Evolutionary conservation across 2,888 invertebrate species (phyloP).

Genomic region (Conistra vaccinii): DNA sequence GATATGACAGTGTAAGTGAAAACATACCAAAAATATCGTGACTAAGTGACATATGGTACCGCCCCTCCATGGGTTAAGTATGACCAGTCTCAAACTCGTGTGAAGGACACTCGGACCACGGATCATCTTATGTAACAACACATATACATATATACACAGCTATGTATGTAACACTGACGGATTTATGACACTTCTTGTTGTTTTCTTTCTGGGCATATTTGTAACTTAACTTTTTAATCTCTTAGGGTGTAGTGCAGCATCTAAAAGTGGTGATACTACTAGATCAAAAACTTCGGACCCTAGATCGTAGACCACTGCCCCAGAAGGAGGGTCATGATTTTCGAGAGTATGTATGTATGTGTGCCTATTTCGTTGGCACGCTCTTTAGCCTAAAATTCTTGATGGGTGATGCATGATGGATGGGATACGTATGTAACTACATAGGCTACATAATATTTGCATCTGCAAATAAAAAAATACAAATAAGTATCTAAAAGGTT

Average conservation of each 20-base stretch:
- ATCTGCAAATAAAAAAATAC: no score
- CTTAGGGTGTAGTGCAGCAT: not conserved
- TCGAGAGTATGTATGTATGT: no score
- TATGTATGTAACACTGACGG: not conserved
- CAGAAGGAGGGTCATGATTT: no score
- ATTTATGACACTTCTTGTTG: conserved; percentile 29
- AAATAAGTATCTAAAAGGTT: no score
- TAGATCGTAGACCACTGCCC: no score
- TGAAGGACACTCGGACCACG: conserved; percentile 47
- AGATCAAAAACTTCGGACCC: no score
- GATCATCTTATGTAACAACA: conserved; percentile 49
- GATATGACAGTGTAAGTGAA: not conserved
- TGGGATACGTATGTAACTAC: no score
- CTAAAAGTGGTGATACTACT: not conserved
- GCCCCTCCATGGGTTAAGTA: not conserved
- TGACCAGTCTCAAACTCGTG: conserved; percentile 47
- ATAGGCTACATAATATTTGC: no score
- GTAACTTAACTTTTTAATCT: not conserved
- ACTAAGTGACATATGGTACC: conserved; percentile 45
- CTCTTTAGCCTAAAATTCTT: no score
- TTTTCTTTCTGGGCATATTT: conserved; percentile 10
- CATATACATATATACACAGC: conserved; percentile 3
- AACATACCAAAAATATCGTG: not conserved
- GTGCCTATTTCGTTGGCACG: no score
- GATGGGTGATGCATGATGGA: no score